Conservation (phyloP, 2,797 vertebrate species). For the Discoglossus pictus region DNA sequence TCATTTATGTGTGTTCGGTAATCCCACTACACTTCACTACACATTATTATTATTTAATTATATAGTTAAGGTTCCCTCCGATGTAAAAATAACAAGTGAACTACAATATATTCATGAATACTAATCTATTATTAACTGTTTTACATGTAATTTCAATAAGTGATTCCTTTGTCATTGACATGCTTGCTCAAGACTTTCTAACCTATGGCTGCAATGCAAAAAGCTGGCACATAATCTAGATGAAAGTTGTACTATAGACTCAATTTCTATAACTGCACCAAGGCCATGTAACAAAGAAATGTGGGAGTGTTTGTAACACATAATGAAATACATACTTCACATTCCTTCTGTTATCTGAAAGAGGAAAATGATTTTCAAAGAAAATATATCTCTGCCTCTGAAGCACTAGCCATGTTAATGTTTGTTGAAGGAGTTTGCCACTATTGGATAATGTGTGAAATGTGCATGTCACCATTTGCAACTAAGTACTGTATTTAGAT, state of each 20-base stretch:
- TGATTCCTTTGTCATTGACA: too few species aligned
- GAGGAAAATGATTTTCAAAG: conserved; percentile 24
- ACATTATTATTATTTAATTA: too few species aligned
- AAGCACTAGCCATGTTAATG: conserved; percentile 5
- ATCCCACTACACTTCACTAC: too few species aligned
- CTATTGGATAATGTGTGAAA: conserved; percentile 4
- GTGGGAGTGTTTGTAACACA: conserved; percentile 16
- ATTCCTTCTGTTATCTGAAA: conserved; percentile 36
- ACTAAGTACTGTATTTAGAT: conserved; percentile 3
- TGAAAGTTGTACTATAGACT: not conserved
- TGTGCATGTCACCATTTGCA: conserved; percentile 27
- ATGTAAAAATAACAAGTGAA: too few species aligned
- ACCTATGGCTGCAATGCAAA: not conserved
- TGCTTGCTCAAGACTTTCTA: too few species aligned
- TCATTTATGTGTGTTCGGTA: too few species aligned
- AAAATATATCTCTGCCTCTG: conserved; percentile 9
- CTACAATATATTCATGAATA: too few species aligned
- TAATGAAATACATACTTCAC: conserved; percentile 26
- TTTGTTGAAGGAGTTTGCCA: conserved; percentile 34
- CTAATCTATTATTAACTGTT: too few species aligned
- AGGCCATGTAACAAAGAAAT: conserved; percentile 3
- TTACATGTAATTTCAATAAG: too few species aligned
- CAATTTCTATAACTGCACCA: not conserved
- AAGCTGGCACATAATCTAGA: not conserved
- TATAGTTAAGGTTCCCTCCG: too few species aligned